Conservation (phyloP, 2,113 vertebrate species). For the Hylia prasina region DNA sequence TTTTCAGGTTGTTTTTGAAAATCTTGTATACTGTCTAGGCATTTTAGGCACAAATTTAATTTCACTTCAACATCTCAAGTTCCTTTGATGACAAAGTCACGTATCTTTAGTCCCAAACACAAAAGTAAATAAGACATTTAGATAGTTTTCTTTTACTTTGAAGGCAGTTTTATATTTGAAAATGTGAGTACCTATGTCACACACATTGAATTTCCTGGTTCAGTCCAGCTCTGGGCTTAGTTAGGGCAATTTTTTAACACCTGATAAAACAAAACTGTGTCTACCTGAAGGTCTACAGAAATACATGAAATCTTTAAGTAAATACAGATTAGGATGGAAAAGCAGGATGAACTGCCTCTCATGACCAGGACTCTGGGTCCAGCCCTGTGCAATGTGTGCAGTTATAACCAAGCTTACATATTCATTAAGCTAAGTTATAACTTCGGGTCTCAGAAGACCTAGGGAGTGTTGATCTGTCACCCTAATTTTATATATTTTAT, state of each 20-base stretch:
- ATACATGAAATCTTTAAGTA: not conserved
- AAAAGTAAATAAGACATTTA: slow-evolving; percentile 69
- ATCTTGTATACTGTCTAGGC: slow-evolving; percentile 58
- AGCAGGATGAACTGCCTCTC: not conserved
- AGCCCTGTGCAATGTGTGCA: not conserved
- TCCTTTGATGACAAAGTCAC: slow-evolving; percentile 67
- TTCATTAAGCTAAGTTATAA: not conserved
- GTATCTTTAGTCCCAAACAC: slow-evolving; percentile 56
- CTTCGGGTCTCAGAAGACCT: not conserved
- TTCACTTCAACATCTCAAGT: slow-evolving; percentile 57
- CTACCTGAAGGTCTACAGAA: not conserved
- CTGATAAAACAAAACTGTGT: not conserved
- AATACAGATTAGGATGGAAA: not conserved
- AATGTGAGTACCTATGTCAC: slow-evolving; percentile 7
- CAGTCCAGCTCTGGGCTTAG: not conserved
- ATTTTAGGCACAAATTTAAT: slow-evolving; percentile 70
- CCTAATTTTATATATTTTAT: not conserved
- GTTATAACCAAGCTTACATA: not conserved
- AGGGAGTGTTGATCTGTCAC: not conserved
- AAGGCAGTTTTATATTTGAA: slow-evolving; percentile 51
- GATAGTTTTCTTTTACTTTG: slow-evolving; percentile 60
- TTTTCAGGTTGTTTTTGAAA: slow-evolving; percentile 60
- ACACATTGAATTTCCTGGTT: not conserved
- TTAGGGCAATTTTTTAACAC: not conserved
- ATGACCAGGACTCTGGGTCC: not conserved